These are phyloP conservation scores for Portevinia maculata DNA, from an alignment of 2,888 invertebrate genomes.

Conservation along the genomic window DNA sequence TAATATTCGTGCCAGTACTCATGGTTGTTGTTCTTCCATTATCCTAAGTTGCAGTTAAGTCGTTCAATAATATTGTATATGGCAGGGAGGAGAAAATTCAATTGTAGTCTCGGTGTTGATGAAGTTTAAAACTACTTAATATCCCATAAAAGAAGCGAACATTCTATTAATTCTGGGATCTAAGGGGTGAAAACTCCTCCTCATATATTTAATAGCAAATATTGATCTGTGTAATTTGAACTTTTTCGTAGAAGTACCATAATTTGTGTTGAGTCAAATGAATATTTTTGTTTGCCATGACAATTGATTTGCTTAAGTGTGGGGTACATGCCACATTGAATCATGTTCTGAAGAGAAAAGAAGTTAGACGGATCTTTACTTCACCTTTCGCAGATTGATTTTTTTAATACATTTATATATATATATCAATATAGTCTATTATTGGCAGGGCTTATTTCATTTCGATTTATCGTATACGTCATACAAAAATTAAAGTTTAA, in stretches of 20 bases:
- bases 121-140: constrained; percentile 13
- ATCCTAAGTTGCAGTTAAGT: not conserved
- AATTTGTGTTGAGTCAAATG: not conserved
- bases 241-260: constrained; percentile 9
- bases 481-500: too few relatives aligned
- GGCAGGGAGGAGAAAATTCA: not conserved
- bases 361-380: not conserved
- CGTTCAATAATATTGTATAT: too few relatives aligned
- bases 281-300: constrained; percentile 14
- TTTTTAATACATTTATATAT: too few relatives aligned
- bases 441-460: too few relatives aligned
- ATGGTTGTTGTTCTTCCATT: constrained; percentile 14
- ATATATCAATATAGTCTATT: too few relatives aligned
- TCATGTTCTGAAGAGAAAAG: constrained; percentile 6
- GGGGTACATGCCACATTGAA: constrained; percentile 24
- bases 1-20: not conserved
- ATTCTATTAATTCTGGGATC: too few relatives aligned
- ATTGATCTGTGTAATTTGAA: constrained; percentile 18
- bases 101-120: constrained; percentile 2
- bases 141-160: constrained; percentile 5
- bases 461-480: too few relatives aligned
- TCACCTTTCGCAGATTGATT: not conserved
- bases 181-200: too few relatives aligned
- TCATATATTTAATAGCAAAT: not conserved
- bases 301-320: constrained; percentile 39